A percentile compares a stretch with the other conserved stretches of the same genome.
Conservation (phyloP, 1,140 invertebrate genomes). For the Drosophila cardini region DNA sequence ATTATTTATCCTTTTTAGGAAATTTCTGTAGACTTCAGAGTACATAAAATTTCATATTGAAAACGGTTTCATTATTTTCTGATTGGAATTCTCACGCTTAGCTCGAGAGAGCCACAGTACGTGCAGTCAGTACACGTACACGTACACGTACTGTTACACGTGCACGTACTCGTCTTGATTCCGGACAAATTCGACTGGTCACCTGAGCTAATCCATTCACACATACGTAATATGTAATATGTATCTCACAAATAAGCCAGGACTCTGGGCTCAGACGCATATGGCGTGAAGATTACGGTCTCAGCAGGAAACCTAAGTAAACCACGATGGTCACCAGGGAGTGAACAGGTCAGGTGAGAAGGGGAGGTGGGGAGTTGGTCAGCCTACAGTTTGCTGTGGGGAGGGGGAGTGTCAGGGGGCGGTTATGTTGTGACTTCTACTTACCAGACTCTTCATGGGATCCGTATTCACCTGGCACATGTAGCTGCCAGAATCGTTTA, state of each 20-base stretch:
- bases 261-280: conserved; percentile 40
- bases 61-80: conserved; percentile 7
- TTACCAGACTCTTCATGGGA: conserved; percentile 95
- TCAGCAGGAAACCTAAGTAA: conserved; percentile 26
- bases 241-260: conserved; percentile 31
- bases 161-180: background rate
- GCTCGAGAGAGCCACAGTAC: conserved; percentile 3
- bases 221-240: conserved; percentile 2
- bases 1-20: background rate
- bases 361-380: background rate
- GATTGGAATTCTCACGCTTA: conserved; percentile 3
- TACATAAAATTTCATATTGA: background rate
- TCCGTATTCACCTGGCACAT: conserved; percentile 97
- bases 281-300: conserved; percentile 50
- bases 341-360: conserved; percentile 5
- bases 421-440: conserved; percentile 54
- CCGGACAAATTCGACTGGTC: conserved; percentile 13
- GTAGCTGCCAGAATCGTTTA: conserved; percentile 94
- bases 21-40: background rate
- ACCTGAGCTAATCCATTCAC: conserved; percentile 29
- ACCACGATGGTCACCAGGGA: conserved; percentile 31
- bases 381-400: background rate
- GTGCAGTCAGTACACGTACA: conserved; percentile 3
- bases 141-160: background rate
- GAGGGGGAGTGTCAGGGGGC: background rate